Conservation (phyloP, 2,888 invertebrate species). For the Ligdia adustata region DNA sequence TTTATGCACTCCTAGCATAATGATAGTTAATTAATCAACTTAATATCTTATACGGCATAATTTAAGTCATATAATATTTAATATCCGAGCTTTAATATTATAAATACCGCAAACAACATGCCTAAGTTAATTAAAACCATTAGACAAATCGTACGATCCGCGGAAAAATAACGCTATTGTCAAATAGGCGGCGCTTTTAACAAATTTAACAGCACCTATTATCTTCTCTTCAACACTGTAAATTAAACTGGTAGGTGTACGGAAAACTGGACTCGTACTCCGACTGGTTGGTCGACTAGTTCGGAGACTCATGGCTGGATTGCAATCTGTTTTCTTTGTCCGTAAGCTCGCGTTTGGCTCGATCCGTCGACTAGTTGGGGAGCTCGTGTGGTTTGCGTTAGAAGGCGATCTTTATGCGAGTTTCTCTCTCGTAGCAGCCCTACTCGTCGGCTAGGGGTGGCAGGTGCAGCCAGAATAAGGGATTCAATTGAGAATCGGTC, state of each 20-base stretch:
- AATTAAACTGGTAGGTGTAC: conserved; percentile 73
- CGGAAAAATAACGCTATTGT: conserved; percentile 27
- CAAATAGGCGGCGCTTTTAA: conserved; percentile 65
- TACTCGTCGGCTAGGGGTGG: conserved; percentile 41
- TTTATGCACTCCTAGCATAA: too few relatives aligned
- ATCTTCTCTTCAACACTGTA: conserved; percentile 75
- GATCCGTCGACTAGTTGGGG: conserved; percentile 50
- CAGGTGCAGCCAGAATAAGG: conserved; percentile 62
- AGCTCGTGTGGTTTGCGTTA: conserved; percentile 29
- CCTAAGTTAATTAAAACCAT: conserved; percentile 3
- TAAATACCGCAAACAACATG: background rate
- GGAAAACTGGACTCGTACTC: conserved; percentile 51
- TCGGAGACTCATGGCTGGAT: conserved; percentile 49
- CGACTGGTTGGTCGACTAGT: conserved; percentile 37
- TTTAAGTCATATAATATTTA: too few relatives aligned
- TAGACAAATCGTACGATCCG: conserved; percentile 5
- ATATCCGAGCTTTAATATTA: background rate
- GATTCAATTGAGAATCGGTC: conserved; percentile 59
- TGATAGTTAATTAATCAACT: too few relatives aligned
- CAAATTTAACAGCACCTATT: conserved; percentile 75
- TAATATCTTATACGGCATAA: too few relatives aligned
- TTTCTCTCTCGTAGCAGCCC: conserved; percentile 34
- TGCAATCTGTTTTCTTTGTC: conserved; percentile 80
- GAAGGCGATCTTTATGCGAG: conserved; percentile 41
- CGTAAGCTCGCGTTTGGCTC: conserved; percentile 50